Evolutionary conservation across 2,888 invertebrate species (phyloP).

Genomic region (Pegoplata infirma): DNA sequence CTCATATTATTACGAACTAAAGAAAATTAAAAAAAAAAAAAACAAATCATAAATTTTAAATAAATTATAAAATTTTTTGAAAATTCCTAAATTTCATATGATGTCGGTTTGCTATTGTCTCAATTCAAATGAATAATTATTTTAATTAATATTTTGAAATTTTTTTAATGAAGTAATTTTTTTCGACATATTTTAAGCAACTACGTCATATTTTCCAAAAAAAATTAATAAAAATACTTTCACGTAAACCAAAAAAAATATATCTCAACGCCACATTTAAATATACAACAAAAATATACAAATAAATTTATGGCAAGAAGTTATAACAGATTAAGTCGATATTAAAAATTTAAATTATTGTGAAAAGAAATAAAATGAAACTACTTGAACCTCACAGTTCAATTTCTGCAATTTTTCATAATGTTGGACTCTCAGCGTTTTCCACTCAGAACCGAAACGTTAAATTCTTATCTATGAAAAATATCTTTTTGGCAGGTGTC

Average conservation of each 20-base stretch:
- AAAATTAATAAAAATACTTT: neutral
- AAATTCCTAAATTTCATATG: neutral
- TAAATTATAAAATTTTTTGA: neutral
- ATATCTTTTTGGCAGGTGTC: too few relatives aligned
- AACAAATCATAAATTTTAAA: neutral
- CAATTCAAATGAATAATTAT: conserved; percentile 11
- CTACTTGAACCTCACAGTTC: too few relatives aligned
- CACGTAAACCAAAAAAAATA: neutral
- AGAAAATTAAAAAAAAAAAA: neutral
- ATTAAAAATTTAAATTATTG: too few relatives aligned
- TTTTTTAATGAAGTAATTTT: too few relatives aligned
- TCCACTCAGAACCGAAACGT: too few relatives aligned
- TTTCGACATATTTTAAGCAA: conserved; percentile 4
- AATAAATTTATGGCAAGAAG: too few relatives aligned
- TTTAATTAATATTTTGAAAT: conserved; percentile 13
- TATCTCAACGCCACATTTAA: neutral
- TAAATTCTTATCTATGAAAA: too few relatives aligned
- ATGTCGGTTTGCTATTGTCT: neutral
- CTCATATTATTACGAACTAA: neutral
- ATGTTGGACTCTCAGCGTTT: too few relatives aligned
- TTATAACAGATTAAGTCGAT: too few relatives aligned
- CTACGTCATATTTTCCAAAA: conserved; percentile 18
- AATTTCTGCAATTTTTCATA: too few relatives aligned
- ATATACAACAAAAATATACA: conserved; percentile 15
- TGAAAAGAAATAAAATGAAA: too few relatives aligned